A percentile compares a stretch with the other conserved stretches of the same genome.
Conservation (phyloP, 2,113 vertebrate genomes). For the Condylura cristata region DNA sequence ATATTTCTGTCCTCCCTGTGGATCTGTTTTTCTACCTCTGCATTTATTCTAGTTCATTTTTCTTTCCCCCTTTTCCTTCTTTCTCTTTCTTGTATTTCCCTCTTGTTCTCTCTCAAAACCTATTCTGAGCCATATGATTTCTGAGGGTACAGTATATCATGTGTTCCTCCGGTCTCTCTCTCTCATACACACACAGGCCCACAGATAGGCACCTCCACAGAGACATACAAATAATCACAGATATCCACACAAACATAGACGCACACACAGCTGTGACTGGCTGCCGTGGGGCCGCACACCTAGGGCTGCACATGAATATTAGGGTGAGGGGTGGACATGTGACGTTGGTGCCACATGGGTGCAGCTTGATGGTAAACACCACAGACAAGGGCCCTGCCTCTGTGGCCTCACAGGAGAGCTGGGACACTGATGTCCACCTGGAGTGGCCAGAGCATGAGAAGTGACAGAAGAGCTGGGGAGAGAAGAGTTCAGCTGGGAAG, state of each 20-base stretch:
- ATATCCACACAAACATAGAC: neutral
- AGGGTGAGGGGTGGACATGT: neutral
- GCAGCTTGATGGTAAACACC: neutral
- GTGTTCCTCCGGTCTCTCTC: neutral
- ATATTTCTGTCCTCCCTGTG: constrained; percentile 26
- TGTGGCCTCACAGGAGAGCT: neutral
- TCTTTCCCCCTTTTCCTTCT: neutral
- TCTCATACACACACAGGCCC: neutral
- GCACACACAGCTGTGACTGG: accelerated
- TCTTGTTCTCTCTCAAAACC: neutral
- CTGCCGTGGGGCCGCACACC: neutral
- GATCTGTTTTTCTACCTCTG: neutral
- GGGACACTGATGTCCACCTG: neutral
- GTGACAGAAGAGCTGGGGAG: neutral
- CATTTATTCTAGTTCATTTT: neutral
- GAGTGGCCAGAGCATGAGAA: neutral
- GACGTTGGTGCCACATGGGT: neutral
- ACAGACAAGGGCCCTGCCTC: neutral
- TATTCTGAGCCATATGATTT: neutral
- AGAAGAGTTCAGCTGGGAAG: neutral
- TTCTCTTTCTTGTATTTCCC: neutral
- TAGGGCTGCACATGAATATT: neutral
- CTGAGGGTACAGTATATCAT: neutral
- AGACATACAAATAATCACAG: neutral
- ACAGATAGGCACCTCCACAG: neutral